Base-by-base conservation (phyloP, 2,797 vertebrate genomes). In the Melopsittacus undulatus region DNA sequence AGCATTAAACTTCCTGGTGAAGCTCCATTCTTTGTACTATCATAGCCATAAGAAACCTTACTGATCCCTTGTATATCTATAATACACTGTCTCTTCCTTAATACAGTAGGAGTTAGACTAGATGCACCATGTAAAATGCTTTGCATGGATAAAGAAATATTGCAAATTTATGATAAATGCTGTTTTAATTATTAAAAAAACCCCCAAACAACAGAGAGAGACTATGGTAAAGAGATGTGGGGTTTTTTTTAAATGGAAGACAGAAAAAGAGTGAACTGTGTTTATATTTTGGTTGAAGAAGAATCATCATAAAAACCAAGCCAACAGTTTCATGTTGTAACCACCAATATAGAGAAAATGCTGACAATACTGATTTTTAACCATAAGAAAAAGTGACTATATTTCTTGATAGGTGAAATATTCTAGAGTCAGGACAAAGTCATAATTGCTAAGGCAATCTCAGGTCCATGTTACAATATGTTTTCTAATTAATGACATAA, bases 1-100 rank as follows among this genome's bases (percentile, higher is more conserved):
- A 91, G 67, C 3, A 2, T 69, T 83, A 61, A 94, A 76, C 87
- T 95, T 96, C 89, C 92, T 92, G 92, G 73, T 76, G 83, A 90
- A 91, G 63, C 69, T 92, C 90, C 77, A 48, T 93, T 90, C 77
- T 86, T 96, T 68, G 42, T 63, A 26, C 36, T 86, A 45, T 66
- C 78, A 79, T 15, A 87, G 67, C 52, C 69, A 75, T 76, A 84
- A 80, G 83, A 63, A 90, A 87, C 68, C n/a, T 69, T 77, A n/a
- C 26, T 43, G 36, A 70, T 85, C 16, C 3, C 7, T 2, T 22
- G 30, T 24, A 72, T 30, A 45, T 40, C 70, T 76, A 5, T 10
- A n/a, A 74, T 15, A 82, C 40, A 54, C 46, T 61, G 29, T 51
- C 32, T 94, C 67, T 77, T 67, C 69, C 63, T 81, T 59, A 52